Conservation (phyloP, 1,140 invertebrate genomes). For the Drosophila sucinea region DNA sequence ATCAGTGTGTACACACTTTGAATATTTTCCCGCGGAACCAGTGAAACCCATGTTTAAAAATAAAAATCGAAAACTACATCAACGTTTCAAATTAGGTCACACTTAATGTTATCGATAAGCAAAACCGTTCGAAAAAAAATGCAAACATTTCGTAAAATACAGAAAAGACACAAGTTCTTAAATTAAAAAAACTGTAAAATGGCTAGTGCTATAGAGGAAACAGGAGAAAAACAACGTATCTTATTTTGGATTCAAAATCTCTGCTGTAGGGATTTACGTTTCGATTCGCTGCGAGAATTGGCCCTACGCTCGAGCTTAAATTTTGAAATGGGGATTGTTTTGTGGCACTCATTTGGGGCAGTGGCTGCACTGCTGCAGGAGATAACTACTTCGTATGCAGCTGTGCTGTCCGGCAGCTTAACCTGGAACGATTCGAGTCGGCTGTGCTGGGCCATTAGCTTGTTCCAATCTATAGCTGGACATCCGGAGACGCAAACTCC, state of each 20-base stretch:
- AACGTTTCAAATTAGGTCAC: background rate
- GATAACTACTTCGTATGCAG: constrained; percentile 6
- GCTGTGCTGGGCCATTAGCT: constrained; percentile 4
- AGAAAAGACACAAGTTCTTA: background rate
- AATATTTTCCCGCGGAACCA: background rate
- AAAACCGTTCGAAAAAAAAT: background rate
- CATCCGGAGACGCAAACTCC: constrained; percentile 3
- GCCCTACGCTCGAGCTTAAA: background rate
- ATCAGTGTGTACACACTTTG: constrained; percentile 37
- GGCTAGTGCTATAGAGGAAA: background rate
- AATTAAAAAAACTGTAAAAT: background rate
- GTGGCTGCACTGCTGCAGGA: constrained; percentile 23
- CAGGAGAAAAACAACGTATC: background rate
- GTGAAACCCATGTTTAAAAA: background rate
- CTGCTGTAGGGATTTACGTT: background rate
- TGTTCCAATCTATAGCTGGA: constrained; percentile 12
- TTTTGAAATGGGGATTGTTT: constrained; percentile 5
- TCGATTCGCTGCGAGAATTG: background rate
- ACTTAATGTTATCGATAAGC: background rate
- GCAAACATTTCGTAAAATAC: background rate
- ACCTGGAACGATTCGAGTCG: constrained; percentile 2
- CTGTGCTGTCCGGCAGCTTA: background rate
- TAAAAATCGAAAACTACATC: too few species aligned
- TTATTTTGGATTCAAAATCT: constrained; percentile 3
- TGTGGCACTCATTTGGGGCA: constrained; percentile 12